Conservation (phyloP, 2,113 vertebrate species). For the Semnornis frantzii region DNA sequence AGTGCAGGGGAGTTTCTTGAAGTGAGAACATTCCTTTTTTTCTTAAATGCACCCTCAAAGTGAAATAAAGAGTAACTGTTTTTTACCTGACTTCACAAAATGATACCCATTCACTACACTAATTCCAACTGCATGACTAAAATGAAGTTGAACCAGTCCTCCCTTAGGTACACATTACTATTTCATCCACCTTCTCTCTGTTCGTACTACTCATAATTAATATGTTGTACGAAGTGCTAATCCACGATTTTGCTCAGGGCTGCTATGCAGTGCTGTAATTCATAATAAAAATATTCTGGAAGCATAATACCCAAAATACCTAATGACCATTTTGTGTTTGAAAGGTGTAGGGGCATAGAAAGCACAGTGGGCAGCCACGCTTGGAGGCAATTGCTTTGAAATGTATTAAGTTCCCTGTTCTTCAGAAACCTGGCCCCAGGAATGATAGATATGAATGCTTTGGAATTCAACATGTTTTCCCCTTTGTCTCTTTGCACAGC, state of each 20-base stretch:
- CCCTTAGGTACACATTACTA: not conserved
- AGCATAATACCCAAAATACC: not conserved
- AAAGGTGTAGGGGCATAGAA: not conserved
- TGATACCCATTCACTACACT: not conserved
- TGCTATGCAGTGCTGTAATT: not conserved
- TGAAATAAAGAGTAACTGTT: not conserved
- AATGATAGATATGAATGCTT: not conserved
- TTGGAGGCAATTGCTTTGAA: not conserved
- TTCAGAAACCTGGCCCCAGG: not conserved
- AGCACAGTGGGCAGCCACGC: not conserved
- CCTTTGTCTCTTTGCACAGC: not conserved
- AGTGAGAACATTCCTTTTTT: not conserved
- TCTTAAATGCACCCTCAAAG: not conserved
- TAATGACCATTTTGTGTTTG: not conserved
- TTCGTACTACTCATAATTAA: not conserved
- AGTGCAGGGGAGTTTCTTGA: not conserved
- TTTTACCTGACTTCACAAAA: conserved; percentile 17
- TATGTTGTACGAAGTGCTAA: not conserved
- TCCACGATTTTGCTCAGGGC: not conserved
- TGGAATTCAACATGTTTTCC: not conserved
- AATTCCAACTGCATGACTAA: not conserved
- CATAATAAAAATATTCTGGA: not conserved
- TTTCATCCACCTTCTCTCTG: not conserved
- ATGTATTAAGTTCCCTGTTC: not conserved
- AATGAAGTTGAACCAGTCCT: not conserved